Conservation (phyloP, 2,113 vertebrate genomes). For the Trachemys scripta region DNA sequence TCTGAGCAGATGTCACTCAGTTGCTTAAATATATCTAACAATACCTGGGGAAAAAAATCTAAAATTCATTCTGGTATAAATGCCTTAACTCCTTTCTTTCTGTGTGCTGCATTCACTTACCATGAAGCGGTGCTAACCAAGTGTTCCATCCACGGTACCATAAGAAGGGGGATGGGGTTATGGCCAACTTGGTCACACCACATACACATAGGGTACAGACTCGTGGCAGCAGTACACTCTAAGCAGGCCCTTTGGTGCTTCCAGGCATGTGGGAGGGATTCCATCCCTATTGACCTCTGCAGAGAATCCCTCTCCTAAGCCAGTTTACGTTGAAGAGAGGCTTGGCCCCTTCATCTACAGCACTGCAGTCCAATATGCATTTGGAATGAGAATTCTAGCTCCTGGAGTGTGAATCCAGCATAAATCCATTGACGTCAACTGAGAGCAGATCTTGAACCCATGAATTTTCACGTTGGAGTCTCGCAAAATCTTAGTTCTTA, state of each 20-base stretch:
- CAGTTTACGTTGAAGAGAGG: neutral
- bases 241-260: neutral
- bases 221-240: neutral
- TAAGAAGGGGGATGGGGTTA: neutral
- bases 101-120: neutral
- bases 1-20: constrained; percentile 61
- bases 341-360: neutral
- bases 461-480: neutral
- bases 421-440: neutral
- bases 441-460: neutral
- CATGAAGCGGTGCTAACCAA: neutral
- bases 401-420: neutral
- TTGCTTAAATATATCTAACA: constrained; percentile 51
- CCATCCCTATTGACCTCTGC: neutral
- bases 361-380: neutral
- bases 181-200: neutral
- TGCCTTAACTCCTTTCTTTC: neutral
- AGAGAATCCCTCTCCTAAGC: neutral
- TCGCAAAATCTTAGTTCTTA: neutral
- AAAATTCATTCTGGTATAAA: too few relatives aligned
- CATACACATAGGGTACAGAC: neutral
- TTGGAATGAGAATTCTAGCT: neutral
- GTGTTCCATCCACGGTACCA: neutral
- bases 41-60: neutral
- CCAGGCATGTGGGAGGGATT: neutral